A percentile compares a stretch with the other conserved stretches of the same genome.
Evolutionary conservation across 2,113 vertebrate genomes (phyloP).

Genomic region (Phaetusa simplex): DNA sequence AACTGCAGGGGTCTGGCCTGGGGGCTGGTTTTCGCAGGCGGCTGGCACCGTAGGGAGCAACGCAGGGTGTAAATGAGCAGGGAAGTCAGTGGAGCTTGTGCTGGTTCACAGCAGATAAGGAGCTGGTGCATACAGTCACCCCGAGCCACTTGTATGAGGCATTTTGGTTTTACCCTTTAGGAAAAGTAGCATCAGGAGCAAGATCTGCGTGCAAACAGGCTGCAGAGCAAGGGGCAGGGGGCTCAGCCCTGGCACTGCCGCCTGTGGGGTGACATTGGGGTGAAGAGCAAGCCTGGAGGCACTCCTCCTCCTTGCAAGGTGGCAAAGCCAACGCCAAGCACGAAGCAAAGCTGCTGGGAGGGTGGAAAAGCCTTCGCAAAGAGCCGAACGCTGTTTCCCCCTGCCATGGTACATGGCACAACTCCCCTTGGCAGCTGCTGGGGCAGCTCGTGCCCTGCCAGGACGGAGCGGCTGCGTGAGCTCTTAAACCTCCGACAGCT

Average conservation of each 20-base stretch:
- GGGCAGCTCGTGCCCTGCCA: accelerated
- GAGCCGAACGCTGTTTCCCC: accelerated
- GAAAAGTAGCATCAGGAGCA: background rate
- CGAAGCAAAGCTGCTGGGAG: background rate
- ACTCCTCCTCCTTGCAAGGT: background rate
- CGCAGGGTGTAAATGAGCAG: accelerated
- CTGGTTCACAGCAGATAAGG: background rate
- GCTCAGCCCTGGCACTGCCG: background rate
- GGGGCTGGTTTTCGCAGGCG: background rate
- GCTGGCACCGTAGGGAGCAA: background rate
- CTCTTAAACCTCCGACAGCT: background rate
- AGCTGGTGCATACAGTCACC: background rate
- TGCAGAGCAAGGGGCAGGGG: background rate
- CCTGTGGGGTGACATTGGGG: accelerated
- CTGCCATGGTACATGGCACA: background rate
- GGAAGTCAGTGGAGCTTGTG: background rate
- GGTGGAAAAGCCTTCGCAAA: background rate
- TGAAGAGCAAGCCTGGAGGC: background rate
- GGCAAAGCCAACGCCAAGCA: background rate
- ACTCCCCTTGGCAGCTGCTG: accelerated
- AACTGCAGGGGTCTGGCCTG: background rate
- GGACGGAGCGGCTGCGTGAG: background rate
- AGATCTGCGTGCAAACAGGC: background rate
- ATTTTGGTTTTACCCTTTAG: background rate
- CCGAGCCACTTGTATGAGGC: background rate